Base-by-base conservation (phyloP, 2,888 invertebrate species). In the Rhyacophila evoluta region DNA sequence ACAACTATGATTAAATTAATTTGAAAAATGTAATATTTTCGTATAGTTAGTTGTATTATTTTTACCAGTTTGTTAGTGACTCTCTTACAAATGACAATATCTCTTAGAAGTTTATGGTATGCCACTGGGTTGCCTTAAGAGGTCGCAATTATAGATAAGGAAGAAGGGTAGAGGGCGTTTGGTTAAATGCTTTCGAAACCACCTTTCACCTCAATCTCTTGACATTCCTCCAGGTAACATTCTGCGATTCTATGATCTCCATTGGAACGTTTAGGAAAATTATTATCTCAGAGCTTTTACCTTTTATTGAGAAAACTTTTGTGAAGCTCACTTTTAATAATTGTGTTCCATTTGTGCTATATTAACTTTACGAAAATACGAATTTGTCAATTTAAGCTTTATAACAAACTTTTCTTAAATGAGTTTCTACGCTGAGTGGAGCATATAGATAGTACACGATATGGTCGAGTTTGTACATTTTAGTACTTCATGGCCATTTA, bases 131-230 rank as follows among this genome's bases (percentile, higher is more conserved):
- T 12, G 15, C 19, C 6, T 15, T 55, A 55, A 55, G 55, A 19
- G 55, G 55, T 55, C 55, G 55, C 55, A 55, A 25, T 55, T 55
- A 55, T 55, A 55, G 55, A 55, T 55, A 55, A 55, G 55, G 55
- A 25, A 25, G 55, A 25, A 19, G 25, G 55, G 55, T 25, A 55
- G 19, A 55, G 55, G 55, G 55, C 55, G 55, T 25, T 10, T 55
- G 55, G 55, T 55, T 55, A 55, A 55, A 55, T 55, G 55, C 55
- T 55, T 55, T 55, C 55, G 19, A 55, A 55, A 55, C 55, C 55
- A 55, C 55, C 55, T 55, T 55, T 55, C 55, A 55, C 55, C 55
- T 55, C 15, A 55, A 55, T 19, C 55, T 55, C 55, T 55, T 55
- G 55, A 55, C 19, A 10, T 55, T 55, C 55, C 55, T 55, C 10